phyloP scores from a whole-genome alignment of 2,797 vertebrate genomes.

The Trichosurus vulpecula region DNA sequence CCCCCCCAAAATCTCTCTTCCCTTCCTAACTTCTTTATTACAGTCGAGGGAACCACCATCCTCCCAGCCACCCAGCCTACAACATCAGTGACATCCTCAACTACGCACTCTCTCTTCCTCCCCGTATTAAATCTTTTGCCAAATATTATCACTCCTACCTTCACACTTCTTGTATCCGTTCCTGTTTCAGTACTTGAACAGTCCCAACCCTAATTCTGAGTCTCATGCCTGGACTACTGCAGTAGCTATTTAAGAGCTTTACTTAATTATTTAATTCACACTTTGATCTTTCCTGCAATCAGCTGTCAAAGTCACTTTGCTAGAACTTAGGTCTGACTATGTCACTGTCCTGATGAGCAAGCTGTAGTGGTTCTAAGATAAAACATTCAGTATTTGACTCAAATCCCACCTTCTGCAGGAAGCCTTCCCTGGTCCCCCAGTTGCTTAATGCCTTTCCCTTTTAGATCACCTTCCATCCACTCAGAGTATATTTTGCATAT shows the following conservation, averaged over 20 bases:
- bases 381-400: background rate
- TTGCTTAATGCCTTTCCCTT: background rate
- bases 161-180: background rate
- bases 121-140: too few species aligned
- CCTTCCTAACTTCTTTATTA: background rate
- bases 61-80: background rate
- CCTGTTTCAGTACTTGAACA: too few species aligned
- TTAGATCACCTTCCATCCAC: background rate
- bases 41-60: background rate
- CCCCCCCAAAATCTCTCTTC: background rate
- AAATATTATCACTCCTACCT: background rate
- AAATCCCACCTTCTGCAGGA: too few species aligned
- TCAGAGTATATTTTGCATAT: background rate
- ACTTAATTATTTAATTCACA: background rate
- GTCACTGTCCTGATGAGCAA: background rate
- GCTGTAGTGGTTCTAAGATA: background rate
- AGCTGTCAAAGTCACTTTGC: background rate
- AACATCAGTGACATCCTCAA: background rate
- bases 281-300: background rate
- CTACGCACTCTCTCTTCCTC: background rate
- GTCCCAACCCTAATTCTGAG: background rate
- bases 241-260: background rate
- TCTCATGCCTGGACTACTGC: background rate
- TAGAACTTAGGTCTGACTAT: background rate
- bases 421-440: background rate